Base-by-base conservation (phyloP, 2,113 vertebrate genomes). In the Melanotaenia duboulayi region DNA sequence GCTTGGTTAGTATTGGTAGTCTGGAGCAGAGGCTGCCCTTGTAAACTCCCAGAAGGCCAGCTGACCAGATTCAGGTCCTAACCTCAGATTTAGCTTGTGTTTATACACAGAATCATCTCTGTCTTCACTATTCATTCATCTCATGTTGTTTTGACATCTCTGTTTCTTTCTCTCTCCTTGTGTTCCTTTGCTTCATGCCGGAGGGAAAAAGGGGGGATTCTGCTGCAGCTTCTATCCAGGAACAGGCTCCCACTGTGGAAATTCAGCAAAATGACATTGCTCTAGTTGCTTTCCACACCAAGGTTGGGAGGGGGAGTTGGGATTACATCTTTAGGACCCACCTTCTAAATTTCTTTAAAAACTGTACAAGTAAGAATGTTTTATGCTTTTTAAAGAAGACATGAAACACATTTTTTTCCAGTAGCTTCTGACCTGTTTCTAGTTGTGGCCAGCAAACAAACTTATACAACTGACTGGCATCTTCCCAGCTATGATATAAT, bases 221-320 rank as follows among this genome's bases (percentile, higher is more conserved):
- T 88, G 85, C 77, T 89, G 65, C 52, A 76, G 65, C 75, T 76
- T 76, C 81, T 80, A 57, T 92, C 90, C 89, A 90, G 84, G 85
- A 92, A 87, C 84, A 87, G 65, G 54, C 91, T 90, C 88, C 76
- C 87, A 87, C 89, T 87, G 85, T 92, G 91, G 91, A 92, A 92
- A 91, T 80, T 76, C 57, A 19, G 66, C 80, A 50, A 74, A 71
- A 86, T 66, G 66, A 73, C 40, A 63, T 71, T 28, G 42, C 73
- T 77, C 57, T 7, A 24, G 49, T 61, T 74, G 19, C 74, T 85
- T 87, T 88, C 32, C 8, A 9, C 32, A 35, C 78, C 23, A 44
- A 65, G 49, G 22, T 60, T 61, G 23, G 62, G 42, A 56, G 55
- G 78, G 54, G 66, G 63, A 59, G 32, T 7, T 35, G 32, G 32